Evolutionary conservation across 2,113 vertebrate genomes (phyloP), one percentile per base, ranked within the genome.

Genomic region (Miniopterus natalensis): DNA sequence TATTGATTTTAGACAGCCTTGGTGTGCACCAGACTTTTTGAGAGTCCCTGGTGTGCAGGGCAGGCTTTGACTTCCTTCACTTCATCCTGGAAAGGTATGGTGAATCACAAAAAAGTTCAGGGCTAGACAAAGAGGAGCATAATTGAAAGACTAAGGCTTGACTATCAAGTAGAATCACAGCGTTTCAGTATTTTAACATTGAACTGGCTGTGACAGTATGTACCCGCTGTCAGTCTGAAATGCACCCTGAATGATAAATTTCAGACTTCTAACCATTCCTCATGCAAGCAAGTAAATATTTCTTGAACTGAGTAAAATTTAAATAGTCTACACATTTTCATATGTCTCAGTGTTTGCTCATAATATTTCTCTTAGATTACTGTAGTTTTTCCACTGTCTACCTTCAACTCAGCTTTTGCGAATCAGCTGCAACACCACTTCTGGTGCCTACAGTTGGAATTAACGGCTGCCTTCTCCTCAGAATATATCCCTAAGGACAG

Each of bases 161-260:
- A 51, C 5, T 74, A 51, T 36, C 21, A 91, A 57, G 25, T n/a
- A 4, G 10, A 92, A 77, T 81, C 23, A 68, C 8, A 80, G 7
- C 6, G 90, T 66, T 96, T 95, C 25, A 75, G 11, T 59, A 86
- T 87, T 79, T 93, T 89, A 68, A 94, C 27, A 87, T 6, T 8
- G 17, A 87, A 74, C 1, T 17, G 10, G 10, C 18, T 68, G 5
- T 36, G 45, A 70, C 23, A 1, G 21, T 57, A 31, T 51, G 45
- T 63, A 77, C 10, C 18, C 51, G 12, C 15, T 55, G 13, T 18
- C 14, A 88, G 51, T 59, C 27, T 61, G 27, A 86, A 95, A 79
- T 55, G 3, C 5, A 93, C 23, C 6, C 42, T 74, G 47, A 5
- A 63, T 81, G 66, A 78, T 29, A 70, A 73, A 81, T 68, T 51